Evolutionary conservation across 2,888 invertebrate genomes (phyloP), one percentile per base, ranked within the genome.

Genomic region (Furcula furcula): DNA sequence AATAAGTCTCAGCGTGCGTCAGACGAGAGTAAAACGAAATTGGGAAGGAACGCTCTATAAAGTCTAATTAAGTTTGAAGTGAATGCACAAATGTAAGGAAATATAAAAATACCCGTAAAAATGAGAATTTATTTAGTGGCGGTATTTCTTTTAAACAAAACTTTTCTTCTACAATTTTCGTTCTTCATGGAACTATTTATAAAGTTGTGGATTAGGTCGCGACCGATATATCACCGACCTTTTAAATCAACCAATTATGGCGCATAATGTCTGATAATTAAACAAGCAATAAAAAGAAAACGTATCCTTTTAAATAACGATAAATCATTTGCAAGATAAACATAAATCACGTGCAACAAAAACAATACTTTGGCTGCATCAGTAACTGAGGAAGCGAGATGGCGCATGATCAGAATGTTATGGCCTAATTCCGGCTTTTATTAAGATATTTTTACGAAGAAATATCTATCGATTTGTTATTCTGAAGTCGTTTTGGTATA

Each of bases 31-130:
- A 76, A 81, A 85, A 80, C 77, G 78, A 80, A 87, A 86, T 85
- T 85, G 83, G 75, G 85, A 80, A 83, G 87, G 79, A 87, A 87
- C 84, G 86, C 86, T 87, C 86, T 86, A 88, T 86, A 87, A 87
- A 87, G 74, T 87, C 85, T 87, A 88, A 88, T 88, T 88, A 87
- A 86, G 86, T 84, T 84, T 79, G 78, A 82, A 85, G 79, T 82
- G 79, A 83, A 85, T 78, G 81, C 80, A 84, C 79, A 84, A 83
- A 80, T 76, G 78, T 77, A 83, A 76, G 75, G 78, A 81, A 78
- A 81, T 81, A 77, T 79, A 80, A 83, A 84, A 82, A 76, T 65
- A 64, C 65, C 61, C 64, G 64, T 68, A 63, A 66, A 64, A 68
- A 73, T 55, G 48, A 65, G 67, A 76, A 77, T 77, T 77, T 73